Conservation (phyloP, 2,888 invertebrate species). For the Ennomos erosarius region DNA sequence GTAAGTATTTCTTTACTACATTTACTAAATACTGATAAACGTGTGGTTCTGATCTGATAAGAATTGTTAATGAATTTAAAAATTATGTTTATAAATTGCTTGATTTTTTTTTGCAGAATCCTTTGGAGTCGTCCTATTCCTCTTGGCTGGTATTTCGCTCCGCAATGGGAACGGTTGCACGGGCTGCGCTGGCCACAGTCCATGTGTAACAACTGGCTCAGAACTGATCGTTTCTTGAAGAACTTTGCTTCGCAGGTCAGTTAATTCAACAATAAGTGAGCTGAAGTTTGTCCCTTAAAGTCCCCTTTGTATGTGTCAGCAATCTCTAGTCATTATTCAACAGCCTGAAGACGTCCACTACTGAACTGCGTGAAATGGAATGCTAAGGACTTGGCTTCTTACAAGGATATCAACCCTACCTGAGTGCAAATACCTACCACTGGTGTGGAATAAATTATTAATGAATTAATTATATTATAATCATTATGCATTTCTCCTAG, state of each 20-base stretch:
- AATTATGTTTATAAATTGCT: neutral
- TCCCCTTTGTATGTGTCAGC: too few species aligned
- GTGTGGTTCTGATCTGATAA: too few species aligned
- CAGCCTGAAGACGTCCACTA: too few species aligned
- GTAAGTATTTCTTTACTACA: constrained; percentile 81
- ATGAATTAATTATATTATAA: too few species aligned
- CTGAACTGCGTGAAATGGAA: too few species aligned
- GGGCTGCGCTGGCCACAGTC: constrained; percentile 93
- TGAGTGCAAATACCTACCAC: too few species aligned
- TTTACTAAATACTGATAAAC: neutral
- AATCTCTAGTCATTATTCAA: too few species aligned
- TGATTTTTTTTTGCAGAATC: constrained; percentile 69
- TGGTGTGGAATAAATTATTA: too few species aligned
- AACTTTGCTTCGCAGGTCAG: constrained; percentile 91
- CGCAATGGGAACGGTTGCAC: constrained; percentile 93
- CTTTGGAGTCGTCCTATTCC: constrained; percentile 97
- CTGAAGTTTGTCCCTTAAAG: too few species aligned
- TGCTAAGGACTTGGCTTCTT: too few species aligned
- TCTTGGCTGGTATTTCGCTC: constrained; percentile 95
- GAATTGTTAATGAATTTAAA: too few species aligned
- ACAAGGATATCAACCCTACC: too few species aligned
- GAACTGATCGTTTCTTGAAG: constrained; percentile 91
- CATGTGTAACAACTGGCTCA: constrained; percentile 96
- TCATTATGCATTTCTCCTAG: constrained; percentile 1
- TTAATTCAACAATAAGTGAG: neutral